A percentile compares a stretch with the other conserved stretches of the same genome.
Conservation (phyloP, 2,113 vertebrate species). For the Speoplatyrhinus poulsoni region DNA sequence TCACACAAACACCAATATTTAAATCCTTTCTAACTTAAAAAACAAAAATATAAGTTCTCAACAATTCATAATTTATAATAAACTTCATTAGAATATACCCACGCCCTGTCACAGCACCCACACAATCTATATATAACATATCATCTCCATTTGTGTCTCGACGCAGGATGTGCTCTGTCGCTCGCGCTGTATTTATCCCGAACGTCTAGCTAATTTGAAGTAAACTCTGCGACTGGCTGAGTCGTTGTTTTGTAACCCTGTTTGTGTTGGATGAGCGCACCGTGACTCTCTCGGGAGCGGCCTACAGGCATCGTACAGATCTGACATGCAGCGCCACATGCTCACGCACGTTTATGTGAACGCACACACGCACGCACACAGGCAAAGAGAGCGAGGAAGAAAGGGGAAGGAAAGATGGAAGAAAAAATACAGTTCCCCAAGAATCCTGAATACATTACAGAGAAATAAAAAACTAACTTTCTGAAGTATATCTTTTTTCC, state of each 20-base stretch:
- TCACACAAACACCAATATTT: too few species aligned
- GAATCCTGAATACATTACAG: constrained; percentile 73
- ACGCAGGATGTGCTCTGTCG: not conserved
- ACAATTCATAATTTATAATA: too few species aligned
- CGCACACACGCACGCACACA: constrained; percentile 3
- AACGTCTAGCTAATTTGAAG: constrained; percentile 70
- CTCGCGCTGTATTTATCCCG: constrained; percentile 35
- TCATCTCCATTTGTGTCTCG: too few species aligned
- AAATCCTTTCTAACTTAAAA: too few species aligned
- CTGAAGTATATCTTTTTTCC: constrained; percentile 42
- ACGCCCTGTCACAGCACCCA: too few species aligned
- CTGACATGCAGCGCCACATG: constrained; percentile 58
- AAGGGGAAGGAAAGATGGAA: not conserved
- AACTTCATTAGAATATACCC: too few species aligned
- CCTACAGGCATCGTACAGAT: constrained; percentile 79
- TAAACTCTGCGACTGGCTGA: constrained; percentile 68
- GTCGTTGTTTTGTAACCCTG: constrained; percentile 76
- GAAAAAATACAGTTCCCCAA: constrained; percentile 59
- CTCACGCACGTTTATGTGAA: not conserved
- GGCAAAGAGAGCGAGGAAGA: constrained; percentile 15
- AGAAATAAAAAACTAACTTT: constrained; percentile 66
- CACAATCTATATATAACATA: too few species aligned
- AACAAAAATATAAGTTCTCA: too few species aligned
- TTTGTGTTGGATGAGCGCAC: constrained; percentile 76
- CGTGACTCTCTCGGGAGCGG: constrained; percentile 69